A percentile compares a stretch with the other conserved stretches of the same genome.
phyloP scores from a whole-genome alignment of 2,113 vertebrate genomes.

The Glaucomys volans region DNA sequence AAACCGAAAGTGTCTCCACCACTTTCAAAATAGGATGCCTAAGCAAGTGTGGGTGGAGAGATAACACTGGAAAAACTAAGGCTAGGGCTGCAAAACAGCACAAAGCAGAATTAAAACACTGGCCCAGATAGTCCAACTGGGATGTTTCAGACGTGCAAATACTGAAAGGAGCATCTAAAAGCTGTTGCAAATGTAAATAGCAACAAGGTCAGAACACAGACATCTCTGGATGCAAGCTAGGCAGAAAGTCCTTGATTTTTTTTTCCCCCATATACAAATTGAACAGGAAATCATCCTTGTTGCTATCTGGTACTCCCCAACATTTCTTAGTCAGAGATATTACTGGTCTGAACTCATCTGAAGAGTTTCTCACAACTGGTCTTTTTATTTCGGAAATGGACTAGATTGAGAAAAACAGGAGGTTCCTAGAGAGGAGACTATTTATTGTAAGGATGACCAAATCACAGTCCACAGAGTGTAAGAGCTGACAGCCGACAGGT shows the following conservation, averaged over 20 bases:
- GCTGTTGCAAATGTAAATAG: neutral
- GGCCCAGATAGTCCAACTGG: neutral
- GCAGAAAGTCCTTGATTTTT: neutral
- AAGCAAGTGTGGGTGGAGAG: constrained; percentile 59
- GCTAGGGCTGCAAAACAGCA: neutral
- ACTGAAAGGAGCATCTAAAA: neutral
- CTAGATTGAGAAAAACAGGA: neutral
- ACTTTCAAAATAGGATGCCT: constrained; percentile 65
- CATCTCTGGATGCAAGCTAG: neutral
- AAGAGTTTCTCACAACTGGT: neutral
- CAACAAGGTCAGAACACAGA: neutral
- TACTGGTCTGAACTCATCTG: neutral
- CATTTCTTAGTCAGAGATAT: neutral
- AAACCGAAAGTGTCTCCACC: neutral
- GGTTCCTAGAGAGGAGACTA: neutral
- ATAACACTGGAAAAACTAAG: constrained; percentile 1
- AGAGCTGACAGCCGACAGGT: neutral
- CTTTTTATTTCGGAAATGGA: neutral
- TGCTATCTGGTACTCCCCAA: neutral
- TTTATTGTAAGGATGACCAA: neutral
- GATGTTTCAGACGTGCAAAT: neutral
- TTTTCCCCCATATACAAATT: neutral
- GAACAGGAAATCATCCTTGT: constrained; percentile 36
- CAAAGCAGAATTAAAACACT: constrained; percentile 59
- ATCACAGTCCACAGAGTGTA: too few relatives aligned